Conservation (phyloP, 2,113 vertebrate genomes). For the Glareola pratincola region DNA sequence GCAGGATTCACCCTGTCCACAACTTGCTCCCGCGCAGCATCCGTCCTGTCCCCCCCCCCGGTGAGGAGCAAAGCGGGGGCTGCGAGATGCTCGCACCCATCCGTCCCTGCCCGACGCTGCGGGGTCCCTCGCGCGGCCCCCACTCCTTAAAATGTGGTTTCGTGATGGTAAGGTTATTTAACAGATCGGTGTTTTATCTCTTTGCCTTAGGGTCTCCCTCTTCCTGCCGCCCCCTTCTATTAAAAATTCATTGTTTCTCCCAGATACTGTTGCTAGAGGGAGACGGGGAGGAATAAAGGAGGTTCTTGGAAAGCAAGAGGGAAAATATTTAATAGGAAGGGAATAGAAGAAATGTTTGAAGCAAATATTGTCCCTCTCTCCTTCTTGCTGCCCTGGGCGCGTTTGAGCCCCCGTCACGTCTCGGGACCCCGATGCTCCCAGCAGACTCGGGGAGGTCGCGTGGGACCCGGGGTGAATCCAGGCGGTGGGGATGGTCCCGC, state of each 20-base stretch:
- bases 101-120: neutral
- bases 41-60: fast-evolving
- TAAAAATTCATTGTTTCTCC: conserved; percentile 52
- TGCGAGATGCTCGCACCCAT: fast-evolving
- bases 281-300: neutral
- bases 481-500: neutral
- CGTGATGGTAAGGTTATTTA: neutral
- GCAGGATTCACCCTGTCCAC: neutral
- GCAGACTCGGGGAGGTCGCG: neutral
- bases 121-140: neutral
- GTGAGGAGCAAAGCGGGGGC: neutral
- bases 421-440: neutral
- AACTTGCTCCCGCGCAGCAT: fast-evolving
- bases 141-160: neutral
- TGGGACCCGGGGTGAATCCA: neutral
- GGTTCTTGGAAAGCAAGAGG: neutral
- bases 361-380: neutral
- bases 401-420: fast-evolving
- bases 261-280: conserved; percentile 32
- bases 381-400: neutral
- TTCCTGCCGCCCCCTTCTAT: neutral
- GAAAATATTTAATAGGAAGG: neutral
- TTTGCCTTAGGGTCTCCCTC: conserved; percentile 14
- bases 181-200: neutral
- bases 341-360: neutral